phyloP scores from a whole-genome alignment of 1,140 invertebrate genomes.

The Magallana angulata region DNA sequence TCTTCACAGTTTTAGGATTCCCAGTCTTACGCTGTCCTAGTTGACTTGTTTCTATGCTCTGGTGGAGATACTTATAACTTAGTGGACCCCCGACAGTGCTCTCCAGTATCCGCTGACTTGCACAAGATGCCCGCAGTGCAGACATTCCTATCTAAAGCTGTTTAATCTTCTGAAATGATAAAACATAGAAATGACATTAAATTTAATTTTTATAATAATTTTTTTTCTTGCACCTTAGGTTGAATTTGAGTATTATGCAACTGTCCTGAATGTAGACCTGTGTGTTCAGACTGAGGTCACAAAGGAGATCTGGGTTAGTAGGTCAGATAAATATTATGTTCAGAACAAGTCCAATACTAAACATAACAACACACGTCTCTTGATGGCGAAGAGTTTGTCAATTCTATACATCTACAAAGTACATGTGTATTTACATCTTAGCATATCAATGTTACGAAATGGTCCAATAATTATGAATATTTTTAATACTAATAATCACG shows the following conservation, averaged over 20 bases:
- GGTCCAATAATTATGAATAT: too few relatives aligned
- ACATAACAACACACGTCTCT: too few relatives aligned
- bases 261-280: too few relatives aligned
- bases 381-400: too few relatives aligned
- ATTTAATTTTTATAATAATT: background rate
- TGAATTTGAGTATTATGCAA: too few relatives aligned
- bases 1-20: conserved; percentile 11
- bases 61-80: background rate
- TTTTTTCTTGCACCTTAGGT: background rate
- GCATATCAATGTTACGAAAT: too few relatives aligned
- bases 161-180: background rate
- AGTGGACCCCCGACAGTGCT: background rate
- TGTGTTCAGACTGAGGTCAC: too few relatives aligned
- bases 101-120: background rate
- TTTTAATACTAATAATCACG: too few relatives aligned
- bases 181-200: background rate
- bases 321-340: conserved; percentile 15
- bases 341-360: too few relatives aligned
- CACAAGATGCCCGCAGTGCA: conserved; percentile 1
- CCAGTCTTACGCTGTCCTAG: background rate
- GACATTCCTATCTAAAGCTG: background rate
- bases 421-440: too few relatives aligned
- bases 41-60: conserved; percentile 24
- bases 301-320: background rate
- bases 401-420: too few relatives aligned